These are phyloP conservation scores for Epizoanthus scotinus DNA, from an alignment of 92 coral and sea anemone genomes.

Conservation along the genomic window DNA sequence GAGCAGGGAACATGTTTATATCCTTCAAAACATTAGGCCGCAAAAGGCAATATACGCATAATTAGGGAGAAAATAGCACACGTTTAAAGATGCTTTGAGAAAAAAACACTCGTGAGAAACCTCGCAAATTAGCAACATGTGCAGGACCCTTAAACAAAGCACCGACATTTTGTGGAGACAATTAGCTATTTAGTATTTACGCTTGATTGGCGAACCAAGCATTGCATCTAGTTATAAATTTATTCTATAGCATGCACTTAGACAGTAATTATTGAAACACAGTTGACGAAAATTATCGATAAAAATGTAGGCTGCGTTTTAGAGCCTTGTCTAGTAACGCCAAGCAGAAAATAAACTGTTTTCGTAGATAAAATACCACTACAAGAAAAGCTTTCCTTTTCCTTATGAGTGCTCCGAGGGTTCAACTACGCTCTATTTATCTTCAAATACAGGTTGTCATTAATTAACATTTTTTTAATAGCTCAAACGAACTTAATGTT, in stretches of 20 bases:
- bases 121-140: neutral
- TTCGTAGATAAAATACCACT: neutral
- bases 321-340: neutral
- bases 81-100: neutral
- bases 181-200: neutral
- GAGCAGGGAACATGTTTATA: neutral
- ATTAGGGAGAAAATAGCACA: neutral
- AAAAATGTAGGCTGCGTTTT: too few relatives aligned
- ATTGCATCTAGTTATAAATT: neutral
- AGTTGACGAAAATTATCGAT: neutral
- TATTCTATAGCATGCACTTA: neutral
- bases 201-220: neutral
- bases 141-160: conserved; percentile 4
- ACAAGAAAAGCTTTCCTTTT: neutral
- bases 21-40: neutral
- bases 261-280: neutral
- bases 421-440: neutral
- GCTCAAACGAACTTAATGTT: neutral
- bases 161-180: conserved; percentile 12
- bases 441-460: conserved; percentile 2
- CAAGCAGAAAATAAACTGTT: neutral
- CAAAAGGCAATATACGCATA: neutral
- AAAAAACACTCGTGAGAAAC: neutral
- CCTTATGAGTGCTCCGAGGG: neutral
- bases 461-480: neutral